Evolutionary conservation across 1,140 invertebrate genomes (phyloP).

Genomic region (Phenacoccus solenopsis): DNA sequence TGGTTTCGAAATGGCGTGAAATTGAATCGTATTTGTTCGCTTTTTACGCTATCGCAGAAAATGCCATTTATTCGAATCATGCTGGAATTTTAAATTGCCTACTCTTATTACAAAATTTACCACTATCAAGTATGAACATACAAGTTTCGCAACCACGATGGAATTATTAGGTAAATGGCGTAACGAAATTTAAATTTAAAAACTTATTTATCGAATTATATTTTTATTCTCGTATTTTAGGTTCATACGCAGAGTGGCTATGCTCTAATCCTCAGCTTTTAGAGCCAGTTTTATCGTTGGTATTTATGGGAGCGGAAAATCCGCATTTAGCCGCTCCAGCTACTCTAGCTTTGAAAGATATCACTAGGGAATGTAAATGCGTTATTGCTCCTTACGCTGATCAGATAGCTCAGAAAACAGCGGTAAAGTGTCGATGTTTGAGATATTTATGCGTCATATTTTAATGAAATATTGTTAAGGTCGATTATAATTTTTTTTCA

Average conservation of each 20-base stretch:
- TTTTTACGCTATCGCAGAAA: conserved; percentile 54
- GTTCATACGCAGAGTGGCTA: conserved; percentile 72
- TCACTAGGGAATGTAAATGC: conserved; percentile 60
- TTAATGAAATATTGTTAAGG: background rate
- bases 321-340: conserved; percentile 57
- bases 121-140: background rate
- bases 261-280: conserved; percentile 45
- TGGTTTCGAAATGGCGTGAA: conserved; percentile 40
- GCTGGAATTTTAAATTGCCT: background rate
- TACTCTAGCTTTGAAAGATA: conserved; percentile 75
- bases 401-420: background rate
- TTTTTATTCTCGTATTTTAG: conserved; percentile 28
- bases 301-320: conserved; percentile 53
- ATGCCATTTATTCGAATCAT: background rate
- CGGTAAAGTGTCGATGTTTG: background rate
- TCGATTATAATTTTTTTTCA: conserved; percentile 28
- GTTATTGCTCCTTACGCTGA: conserved; percentile 57
- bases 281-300: conserved; percentile 41
- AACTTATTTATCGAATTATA: background rate
- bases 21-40: conserved; percentile 71
- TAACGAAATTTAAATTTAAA: background rate
- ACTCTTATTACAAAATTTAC: background rate
- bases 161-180: background rate
- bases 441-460: background rate
- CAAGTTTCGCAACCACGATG: conserved; percentile 9